These are phyloP conservation scores for Montipora capricornis DNA, from an alignment of 64 coral and sea anemone species.

Conservation along the genomic window DNA sequence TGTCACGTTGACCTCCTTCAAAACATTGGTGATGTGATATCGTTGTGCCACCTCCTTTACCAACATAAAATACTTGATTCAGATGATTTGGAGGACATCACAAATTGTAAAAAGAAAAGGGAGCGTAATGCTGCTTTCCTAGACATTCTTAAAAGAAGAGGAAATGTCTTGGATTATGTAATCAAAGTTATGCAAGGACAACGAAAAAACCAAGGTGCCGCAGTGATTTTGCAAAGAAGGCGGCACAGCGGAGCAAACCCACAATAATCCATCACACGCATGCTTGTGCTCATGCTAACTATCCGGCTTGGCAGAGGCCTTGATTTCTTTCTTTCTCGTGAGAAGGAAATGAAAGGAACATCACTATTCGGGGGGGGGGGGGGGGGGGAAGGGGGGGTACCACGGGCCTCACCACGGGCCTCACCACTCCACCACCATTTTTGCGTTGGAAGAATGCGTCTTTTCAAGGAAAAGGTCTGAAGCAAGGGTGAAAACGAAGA, in stretches of 20 bases:
- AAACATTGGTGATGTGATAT: background rate
- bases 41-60: background rate
- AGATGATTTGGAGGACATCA: background rate
- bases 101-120: background rate
- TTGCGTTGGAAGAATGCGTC: too few species aligned
- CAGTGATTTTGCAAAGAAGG: background rate
- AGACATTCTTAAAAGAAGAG: background rate
- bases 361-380: too few species aligned
- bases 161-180: constrained; percentile 26
- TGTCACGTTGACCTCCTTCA: constrained; percentile 7
- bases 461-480: too few species aligned
- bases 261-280: background rate
- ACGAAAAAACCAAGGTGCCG: constrained; percentile 14
- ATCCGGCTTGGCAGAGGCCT: too few species aligned
- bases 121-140: background rate
- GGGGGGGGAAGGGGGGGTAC: too few species aligned
- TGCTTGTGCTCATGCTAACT: too few species aligned
- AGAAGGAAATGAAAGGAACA: too few species aligned
- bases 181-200: background rate
- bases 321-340: too few species aligned
- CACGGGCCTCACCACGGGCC: too few species aligned
- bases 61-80: background rate
- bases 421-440: too few species aligned
- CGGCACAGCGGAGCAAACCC: background rate
- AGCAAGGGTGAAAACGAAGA: too few species aligned